Conservation (phyloP, 2,797 vertebrate genomes). For the Lagocephalus sceleratus region DNA sequence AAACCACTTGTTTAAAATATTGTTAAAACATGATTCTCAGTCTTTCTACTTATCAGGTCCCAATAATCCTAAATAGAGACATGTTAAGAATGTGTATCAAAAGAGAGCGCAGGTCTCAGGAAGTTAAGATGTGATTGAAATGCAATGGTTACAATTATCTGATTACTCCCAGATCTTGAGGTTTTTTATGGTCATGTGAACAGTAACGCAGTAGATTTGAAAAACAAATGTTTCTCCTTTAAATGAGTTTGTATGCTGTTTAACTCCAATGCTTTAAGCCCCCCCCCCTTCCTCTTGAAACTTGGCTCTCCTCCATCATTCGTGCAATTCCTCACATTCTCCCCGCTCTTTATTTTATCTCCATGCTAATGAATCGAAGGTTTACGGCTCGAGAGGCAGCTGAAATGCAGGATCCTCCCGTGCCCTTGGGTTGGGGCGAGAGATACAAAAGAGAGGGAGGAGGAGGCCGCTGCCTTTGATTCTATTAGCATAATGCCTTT, state of each 20-base stretch:
- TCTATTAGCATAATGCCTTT: conserved; percentile 74
- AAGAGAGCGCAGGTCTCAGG: no score
- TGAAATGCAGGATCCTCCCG: conserved; percentile 49
- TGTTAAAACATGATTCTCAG: no score
- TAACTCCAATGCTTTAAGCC: not conserved
- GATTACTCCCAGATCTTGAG: not conserved
- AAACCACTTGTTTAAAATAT: no score
- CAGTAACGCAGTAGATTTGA: not conserved
- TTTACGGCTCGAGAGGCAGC: conserved; percentile 12
- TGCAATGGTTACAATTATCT: not conserved
- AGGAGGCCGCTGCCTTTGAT: conserved; percentile 58
- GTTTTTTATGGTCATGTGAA: not conserved
- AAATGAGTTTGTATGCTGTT: not conserved
- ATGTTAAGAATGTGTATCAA: no score
- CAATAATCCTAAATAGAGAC: no score
- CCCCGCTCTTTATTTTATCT: conserved; percentile 5
- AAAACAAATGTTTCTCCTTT: not conserved
- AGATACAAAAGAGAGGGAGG: conserved; percentile 48
- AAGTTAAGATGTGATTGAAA: no score
- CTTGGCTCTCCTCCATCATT: conserved; percentile 16
- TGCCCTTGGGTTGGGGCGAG: conserved; percentile 46
- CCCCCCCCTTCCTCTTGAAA: conserved; percentile 5
- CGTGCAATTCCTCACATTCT: conserved; percentile 15
- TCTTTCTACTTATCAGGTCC: no score
- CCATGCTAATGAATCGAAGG: conserved; percentile 30